Evolutionary conservation across 1,140 invertebrate species (phyloP).

Genomic region (Copidosoma floridanum): DNA sequence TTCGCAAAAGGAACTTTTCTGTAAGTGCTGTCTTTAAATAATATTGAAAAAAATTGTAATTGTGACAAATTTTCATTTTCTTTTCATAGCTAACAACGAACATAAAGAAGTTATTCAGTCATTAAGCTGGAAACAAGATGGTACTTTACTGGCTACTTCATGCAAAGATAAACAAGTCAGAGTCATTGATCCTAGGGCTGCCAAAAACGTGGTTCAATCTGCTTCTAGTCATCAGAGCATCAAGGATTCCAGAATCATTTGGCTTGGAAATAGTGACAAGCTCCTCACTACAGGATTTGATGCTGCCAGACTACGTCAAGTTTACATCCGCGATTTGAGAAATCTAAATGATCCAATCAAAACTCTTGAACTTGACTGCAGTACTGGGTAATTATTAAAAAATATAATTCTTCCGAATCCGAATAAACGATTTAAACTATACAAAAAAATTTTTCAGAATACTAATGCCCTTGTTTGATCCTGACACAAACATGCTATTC

Average conservation of each 20-base stretch:
- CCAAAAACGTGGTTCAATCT: constrained; percentile 62
- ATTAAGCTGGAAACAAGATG: constrained; percentile 80
- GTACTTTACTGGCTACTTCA: constrained; percentile 68
- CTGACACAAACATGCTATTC: constrained; percentile 92
- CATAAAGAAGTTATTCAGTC: constrained; percentile 83
- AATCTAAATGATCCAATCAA: constrained; percentile 78
- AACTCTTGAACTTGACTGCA: constrained; percentile 79
- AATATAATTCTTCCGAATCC: not conserved
- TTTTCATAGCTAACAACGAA: constrained; percentile 67
- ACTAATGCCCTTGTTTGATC: constrained; percentile 84
- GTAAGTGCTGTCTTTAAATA: constrained; percentile 54
- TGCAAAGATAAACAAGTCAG: constrained; percentile 84
- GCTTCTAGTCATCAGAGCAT: constrained; percentile 81
- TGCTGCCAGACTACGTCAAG: constrained; percentile 75
- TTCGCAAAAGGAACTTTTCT: constrained; percentile 76
- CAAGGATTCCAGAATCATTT: constrained; percentile 86
- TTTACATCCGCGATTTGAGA: constrained; percentile 82
- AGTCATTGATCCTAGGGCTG: constrained; percentile 74
- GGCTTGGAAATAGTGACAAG: constrained; percentile 79
- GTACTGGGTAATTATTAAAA: constrained; percentile 72
- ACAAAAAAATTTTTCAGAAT: constrained; percentile 63
- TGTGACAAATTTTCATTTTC: constrained; percentile 20
- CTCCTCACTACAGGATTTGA: constrained; percentile 83
- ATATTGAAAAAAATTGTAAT: not conserved
- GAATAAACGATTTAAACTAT: too few relatives aligned